Evolutionary conservation across 1,140 invertebrate species (phyloP), one percentile per base, ranked within the genome.

Genomic region (Brevipalpus yothersi): DNA sequence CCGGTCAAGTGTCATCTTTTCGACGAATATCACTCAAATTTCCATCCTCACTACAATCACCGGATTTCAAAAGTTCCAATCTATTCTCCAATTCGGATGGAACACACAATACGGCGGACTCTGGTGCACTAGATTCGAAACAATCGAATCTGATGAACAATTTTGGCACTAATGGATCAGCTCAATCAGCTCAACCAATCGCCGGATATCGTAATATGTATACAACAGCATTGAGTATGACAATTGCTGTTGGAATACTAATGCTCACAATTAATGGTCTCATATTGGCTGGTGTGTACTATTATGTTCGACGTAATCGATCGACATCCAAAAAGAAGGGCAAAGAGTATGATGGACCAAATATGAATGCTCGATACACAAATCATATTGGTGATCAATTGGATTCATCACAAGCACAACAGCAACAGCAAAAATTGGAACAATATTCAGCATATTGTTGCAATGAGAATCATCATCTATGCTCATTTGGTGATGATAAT

Each of bases 171-270:
- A 11, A 11, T n/a, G 8, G 10, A 31, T 31, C 23, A 55, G n/a
- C 15, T 31, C 53, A 55, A 39, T 55, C 53, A 17, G 15, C 53
- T 55, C 53, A 55, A 55, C 53, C 23, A 9, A 55, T 41, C 11
- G 21, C 21, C n/a, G 21, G 21, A 10, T 19, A 51, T 51, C 49
- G 49, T n/a, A 55, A 15, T 21, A 40, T 40, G 23, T 89, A 89
- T 70, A 86, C 84, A 0, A 87, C 86, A 0, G 86, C 86, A 0
- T 72, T 92, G 1, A 84, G 83, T 13, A 82, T 93, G 4, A 92
- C 88, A 0, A 86, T 93, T 56, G 86, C 85, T 0, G 84, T 94
- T 1, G 90, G 90, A 0, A 87, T 84, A 68, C 80, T 84, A 49
- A 76, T 91, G 9, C 75, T 95, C 5, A 76, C 93, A 12, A 76